phyloP scores from a whole-genome alignment of 2,113 vertebrate species.

The Phrynosoma platyrhinos region DNA sequence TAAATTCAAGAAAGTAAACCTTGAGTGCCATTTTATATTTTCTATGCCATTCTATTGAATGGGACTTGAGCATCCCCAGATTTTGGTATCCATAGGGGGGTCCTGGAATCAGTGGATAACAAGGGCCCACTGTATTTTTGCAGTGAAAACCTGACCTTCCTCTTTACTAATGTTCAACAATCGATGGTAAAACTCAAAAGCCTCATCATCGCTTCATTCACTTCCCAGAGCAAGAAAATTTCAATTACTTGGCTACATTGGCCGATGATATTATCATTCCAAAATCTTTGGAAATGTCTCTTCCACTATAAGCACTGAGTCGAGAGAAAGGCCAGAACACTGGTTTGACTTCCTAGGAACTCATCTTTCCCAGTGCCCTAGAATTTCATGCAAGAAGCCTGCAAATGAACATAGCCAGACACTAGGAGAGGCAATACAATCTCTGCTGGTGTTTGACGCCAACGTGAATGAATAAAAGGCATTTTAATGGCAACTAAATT shows the following conservation, averaged over 20 bases:
- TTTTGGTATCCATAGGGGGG: too few species aligned
- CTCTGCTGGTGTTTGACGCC: background rate
- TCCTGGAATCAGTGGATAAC: too few species aligned
- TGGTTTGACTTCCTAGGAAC: background rate
- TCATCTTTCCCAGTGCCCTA: too few species aligned
- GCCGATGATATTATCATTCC: too few species aligned
- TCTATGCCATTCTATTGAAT: too few species aligned
- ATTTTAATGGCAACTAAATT: conserved; percentile 56
- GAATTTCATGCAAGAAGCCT: background rate
- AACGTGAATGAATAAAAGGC: conserved; percentile 56
- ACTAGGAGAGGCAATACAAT: conserved; percentile 26
- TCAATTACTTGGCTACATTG: background rate
- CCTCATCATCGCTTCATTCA: background rate
- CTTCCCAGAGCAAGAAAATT: background rate
- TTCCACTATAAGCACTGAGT: background rate
- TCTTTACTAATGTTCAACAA: too few species aligned
- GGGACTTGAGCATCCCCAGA: too few species aligned
- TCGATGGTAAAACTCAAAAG: background rate
- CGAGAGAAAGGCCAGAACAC: background rate
- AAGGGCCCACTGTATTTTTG: too few species aligned
- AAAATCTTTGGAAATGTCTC: background rate
- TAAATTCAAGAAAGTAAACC: too few species aligned
- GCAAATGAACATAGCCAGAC: accelerated
- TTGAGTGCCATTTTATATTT: too few species aligned
- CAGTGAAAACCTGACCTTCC: too few species aligned